These are phyloP conservation scores for Eumacrocentrus americanus DNA, from an alignment of 2,888 invertebrate species.

Conservation along the genomic window DNA sequence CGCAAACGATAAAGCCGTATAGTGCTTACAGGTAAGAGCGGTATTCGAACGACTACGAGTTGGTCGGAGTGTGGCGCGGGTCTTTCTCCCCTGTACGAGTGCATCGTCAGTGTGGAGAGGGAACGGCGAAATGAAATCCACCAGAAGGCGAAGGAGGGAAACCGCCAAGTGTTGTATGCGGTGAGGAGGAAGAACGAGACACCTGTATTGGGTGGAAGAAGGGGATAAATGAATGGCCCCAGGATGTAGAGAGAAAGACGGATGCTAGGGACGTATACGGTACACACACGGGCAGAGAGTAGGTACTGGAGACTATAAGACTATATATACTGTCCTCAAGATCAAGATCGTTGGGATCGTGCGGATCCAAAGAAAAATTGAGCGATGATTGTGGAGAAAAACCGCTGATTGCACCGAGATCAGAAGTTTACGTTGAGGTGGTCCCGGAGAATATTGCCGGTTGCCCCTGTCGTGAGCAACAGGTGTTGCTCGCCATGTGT, in stretches of 20 bases:
- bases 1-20: conserved; percentile 5
- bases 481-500: not conserved
- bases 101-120: conserved; percentile 48
- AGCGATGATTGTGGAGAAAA: not conserved
- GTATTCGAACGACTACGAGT: conserved; percentile 56
- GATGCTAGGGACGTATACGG: conserved; percentile 11
- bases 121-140: conserved; percentile 49
- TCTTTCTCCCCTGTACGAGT: conserved; percentile 56
- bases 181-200: conserved; percentile 21
- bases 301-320: no score
- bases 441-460: not conserved
- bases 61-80: conserved; percentile 48
- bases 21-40: conserved; percentile 36
- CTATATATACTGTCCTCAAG: no score
- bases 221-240: not conserved
- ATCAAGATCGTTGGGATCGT: conserved; percentile 38
- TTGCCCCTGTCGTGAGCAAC: not conserved
- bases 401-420: not conserved
- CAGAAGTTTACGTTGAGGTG: not conserved
- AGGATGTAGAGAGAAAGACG: conserved; percentile 1
- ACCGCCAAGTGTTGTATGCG: conserved; percentile 28
- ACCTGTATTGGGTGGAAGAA: conserved; percentile 23
- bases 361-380: no score
- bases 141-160: conserved; percentile 33
- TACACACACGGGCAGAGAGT: no score